A percentile compares a stretch with the other conserved stretches of the same genome.
Conservation (phyloP, 2,113 vertebrate genomes). For the Promerops cafer region DNA sequence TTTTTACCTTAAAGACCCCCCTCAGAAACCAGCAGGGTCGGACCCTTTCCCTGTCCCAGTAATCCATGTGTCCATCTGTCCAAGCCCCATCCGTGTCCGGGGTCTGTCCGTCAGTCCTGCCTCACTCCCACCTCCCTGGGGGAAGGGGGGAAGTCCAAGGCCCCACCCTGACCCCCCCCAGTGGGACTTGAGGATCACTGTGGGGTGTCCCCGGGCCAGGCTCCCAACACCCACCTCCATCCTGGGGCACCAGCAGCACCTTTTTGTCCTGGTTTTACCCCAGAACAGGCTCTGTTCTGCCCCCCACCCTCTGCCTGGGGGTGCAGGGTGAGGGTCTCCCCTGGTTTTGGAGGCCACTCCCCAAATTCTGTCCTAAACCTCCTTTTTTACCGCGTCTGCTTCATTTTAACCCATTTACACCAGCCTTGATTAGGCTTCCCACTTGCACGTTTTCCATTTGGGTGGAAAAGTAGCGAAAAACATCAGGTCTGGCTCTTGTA, state of each 20-base stretch:
- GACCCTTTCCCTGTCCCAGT: rapidly evolving
- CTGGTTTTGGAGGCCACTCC: background rate
- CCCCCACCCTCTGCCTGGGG: rapidly evolving
- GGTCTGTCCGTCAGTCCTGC: rapidly evolving
- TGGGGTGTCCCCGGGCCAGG: background rate
- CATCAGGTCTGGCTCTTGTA: rapidly evolving
- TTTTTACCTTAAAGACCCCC: background rate
- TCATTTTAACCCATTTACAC: background rate
- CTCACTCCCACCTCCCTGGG: background rate
- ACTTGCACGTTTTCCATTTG: background rate
- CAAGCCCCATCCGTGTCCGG: rapidly evolving
- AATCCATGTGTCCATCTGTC: rapidly evolving
- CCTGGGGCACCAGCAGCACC: background rate
- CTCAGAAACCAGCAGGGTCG: background rate
- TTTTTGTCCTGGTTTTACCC: background rate
- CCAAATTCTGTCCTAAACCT: background rate
- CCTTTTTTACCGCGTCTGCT: background rate
- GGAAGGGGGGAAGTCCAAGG: background rate
- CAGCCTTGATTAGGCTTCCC: background rate
- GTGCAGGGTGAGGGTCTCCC: background rate
- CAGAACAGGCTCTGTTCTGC: background rate
- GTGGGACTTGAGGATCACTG: rapidly evolving
- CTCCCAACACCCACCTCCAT: background rate
- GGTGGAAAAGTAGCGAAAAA: background rate
- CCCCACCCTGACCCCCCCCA: background rate